Evolutionary conservation across 2,888 invertebrate genomes (phyloP).

Genomic region (Papilio demoleus): DNA sequence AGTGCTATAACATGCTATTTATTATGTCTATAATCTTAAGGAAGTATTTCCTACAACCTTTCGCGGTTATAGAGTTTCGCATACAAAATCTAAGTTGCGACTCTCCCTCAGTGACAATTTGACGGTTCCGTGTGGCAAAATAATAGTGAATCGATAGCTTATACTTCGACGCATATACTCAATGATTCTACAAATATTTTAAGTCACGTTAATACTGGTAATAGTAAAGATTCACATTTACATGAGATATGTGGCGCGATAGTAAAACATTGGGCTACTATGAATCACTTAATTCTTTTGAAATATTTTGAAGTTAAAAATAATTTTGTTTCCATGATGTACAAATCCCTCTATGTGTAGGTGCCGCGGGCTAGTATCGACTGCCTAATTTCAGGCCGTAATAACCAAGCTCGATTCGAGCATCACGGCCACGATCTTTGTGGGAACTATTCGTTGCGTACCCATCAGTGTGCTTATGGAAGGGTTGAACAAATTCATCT

Average conservation of each 20-base stretch:
- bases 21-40: too few species aligned
- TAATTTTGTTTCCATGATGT: conserved; percentile 32
- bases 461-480: conserved; percentile 42
- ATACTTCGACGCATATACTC: not conserved
- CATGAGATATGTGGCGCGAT: too few species aligned
- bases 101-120: not conserved
- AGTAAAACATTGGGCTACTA: too few species aligned
- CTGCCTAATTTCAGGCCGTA: conserved; percentile 71
- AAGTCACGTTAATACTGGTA: too few species aligned
- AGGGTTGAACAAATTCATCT: conserved; percentile 41
- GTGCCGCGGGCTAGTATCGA: conserved; percentile 61
- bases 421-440: conserved; percentile 74
- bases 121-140: not conserved
- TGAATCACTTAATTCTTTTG: not conserved
- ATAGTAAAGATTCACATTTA: too few species aligned
- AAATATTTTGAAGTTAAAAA: not conserved
- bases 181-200: too few species aligned
- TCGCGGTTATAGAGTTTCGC: too few species aligned
- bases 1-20: too few species aligned
- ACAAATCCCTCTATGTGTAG: conserved; percentile 38
- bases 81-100: not conserved
- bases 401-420: conserved; percentile 66
- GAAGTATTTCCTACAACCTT: too few species aligned
- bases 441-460: conserved; percentile 68
- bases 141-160: not conserved